Base-by-base conservation (phyloP, 1,140 invertebrate species). In the Halesus radiatus region DNA sequence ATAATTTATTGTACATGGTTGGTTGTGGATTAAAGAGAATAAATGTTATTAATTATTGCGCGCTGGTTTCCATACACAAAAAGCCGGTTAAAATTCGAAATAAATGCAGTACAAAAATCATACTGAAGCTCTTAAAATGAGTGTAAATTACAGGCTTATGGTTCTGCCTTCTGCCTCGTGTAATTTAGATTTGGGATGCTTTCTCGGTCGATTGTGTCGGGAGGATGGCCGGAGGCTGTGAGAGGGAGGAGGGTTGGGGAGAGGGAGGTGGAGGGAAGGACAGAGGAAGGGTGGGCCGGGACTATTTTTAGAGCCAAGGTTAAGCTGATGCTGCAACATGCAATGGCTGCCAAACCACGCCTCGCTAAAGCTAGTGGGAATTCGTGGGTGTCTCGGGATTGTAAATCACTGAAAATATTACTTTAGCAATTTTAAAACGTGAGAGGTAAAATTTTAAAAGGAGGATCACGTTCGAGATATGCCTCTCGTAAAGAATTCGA, bases 181-280 rank as follows among this genome's bases (percentile, higher is more conserved):
- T 64, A 64, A 26, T 29, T 58, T 37, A 37, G 32, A 37, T 37
- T 37, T 8, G 32, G 60, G 16, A 26, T 23, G 22, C 60, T 68
- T 68, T 68, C 37, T n/a, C 64, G 64, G 64, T n/a, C 64, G 32
- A 68, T 68, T 68, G 64, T 68, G 64, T 37, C 60, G 20, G 60
- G 60, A 64, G 60, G 60, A 20, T 26, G 26, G 15, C 23, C 23
- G 60, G 26, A 64, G 64, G 64, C 29, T 50, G 29, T 3, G 64
- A 3, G 64, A 15, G 32, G 10, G 32, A 50, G 64, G 26, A 20
- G 26, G 15, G n/a, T n/a, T n/a, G n/a, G n/a, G n/a, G 64, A 3
- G 64, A 15, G 64, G 10, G 32, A 50, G 32, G 26, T 7, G 26
- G 16, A 68, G 20, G 64, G 29, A 18, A 37, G 29, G 64, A 8